Percentiles rank a stretch among this genome's conserved stretches.
Conservation (phyloP, 2,113 vertebrate species). For the Murina feae region DNA sequence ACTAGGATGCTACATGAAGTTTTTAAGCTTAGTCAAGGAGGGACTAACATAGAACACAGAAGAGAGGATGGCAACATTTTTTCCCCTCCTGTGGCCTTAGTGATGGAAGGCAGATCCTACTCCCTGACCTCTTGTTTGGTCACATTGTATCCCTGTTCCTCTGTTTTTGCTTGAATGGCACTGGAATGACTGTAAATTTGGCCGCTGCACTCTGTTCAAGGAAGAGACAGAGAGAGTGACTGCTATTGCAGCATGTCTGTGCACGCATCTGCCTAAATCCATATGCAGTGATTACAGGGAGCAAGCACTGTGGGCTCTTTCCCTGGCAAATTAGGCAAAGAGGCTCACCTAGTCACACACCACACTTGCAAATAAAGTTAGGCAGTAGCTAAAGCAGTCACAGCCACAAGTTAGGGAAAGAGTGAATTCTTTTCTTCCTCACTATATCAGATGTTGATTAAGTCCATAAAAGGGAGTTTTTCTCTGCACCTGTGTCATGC, state of each 20-base stretch:
- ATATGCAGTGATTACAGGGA: not conserved
- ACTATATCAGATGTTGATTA: not conserved
- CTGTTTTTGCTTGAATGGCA: not conserved
- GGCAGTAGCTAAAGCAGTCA: not conserved
- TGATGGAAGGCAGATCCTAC: not conserved
- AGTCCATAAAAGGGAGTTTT: not conserved
- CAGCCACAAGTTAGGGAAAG: not conserved
- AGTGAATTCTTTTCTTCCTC: not conserved
- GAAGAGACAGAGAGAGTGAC: not conserved
- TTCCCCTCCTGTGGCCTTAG: slow-evolving; percentile 18
- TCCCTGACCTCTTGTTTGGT: not conserved
- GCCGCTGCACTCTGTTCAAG: not conserved
- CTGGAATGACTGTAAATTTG: not conserved
- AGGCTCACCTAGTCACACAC: not conserved
- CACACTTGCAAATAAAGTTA: not conserved
- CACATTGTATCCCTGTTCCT: not conserved
- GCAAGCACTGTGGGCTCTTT: not conserved
- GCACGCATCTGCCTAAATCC: not conserved
- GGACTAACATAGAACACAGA: not conserved
- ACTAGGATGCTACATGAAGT: not conserved
- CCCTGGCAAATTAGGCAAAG: not conserved
- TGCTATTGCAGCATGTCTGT: not conserved
- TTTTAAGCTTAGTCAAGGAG: not conserved
- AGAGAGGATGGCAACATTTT: not conserved
- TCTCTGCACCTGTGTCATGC: not conserved